These are phyloP conservation scores for Pocota personata DNA, from an alignment of 2,888 invertebrate species.

Conservation along the genomic window DNA sequence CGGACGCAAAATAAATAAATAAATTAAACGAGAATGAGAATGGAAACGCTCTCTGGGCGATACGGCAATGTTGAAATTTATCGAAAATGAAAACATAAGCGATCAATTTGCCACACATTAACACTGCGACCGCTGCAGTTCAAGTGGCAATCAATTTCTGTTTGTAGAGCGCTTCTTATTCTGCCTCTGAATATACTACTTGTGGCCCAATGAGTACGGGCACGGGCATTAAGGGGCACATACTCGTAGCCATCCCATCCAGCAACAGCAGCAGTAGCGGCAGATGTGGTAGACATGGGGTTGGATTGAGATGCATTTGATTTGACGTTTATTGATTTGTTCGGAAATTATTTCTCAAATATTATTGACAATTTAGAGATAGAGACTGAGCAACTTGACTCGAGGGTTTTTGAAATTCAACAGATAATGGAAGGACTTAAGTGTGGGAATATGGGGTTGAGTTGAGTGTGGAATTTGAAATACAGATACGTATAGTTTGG, in stretches of 20 bases:
- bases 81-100: slow-evolving; percentile 73
- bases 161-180: slow-evolving; percentile 62
- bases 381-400: neutral
- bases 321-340: slow-evolving; percentile 70
- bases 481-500: neutral
- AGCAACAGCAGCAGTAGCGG: slow-evolving; percentile 14
- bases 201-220: slow-evolving; percentile 16
- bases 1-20: slow-evolving; percentile 63
- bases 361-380: slow-evolving; percentile 54
- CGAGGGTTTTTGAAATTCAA: neutral
- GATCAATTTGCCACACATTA: slow-evolving; percentile 73
- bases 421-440: slow-evolving; percentile 18
- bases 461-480: neutral
- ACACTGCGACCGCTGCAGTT: slow-evolving; percentile 69
- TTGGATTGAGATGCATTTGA: slow-evolving; percentile 68
- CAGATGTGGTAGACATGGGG: slow-evolving; percentile 30
- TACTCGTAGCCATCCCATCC: neutral
- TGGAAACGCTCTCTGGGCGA: slow-evolving; percentile 21
- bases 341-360: slow-evolving; percentile 37
- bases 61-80: slow-evolving; percentile 62
- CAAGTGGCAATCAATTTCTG: slow-evolving; percentile 74
- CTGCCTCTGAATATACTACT: neutral
- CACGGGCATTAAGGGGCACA: slow-evolving; percentile 15
- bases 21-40: slow-evolving; percentile 43
- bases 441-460: slow-evolving; percentile 9